phyloP scores from a whole-genome alignment of 30 jellyfish, hydroid and myxozoan genomes.

The Clytia hemisphaerica region DNA sequence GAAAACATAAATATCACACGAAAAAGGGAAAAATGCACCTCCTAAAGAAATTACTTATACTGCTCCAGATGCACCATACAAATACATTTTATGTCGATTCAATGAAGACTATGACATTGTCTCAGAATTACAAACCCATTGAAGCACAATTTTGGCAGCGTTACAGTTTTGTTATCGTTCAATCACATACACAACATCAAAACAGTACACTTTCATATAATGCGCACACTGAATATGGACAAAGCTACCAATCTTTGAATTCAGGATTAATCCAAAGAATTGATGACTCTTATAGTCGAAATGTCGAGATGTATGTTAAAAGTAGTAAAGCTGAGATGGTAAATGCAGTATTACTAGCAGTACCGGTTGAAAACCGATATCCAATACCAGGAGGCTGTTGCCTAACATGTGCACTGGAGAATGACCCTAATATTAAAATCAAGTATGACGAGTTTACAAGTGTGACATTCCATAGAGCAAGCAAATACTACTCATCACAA shows the following conservation, averaged over 20 bases:
- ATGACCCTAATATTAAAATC: slow-evolving; percentile 45
- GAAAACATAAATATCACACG: too few species aligned
- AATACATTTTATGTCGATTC: too few species aligned
- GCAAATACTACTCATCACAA: slow-evolving; percentile 25
- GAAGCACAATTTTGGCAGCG: too few species aligned
- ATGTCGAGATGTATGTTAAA: background rate
- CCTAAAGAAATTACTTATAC: too few species aligned
- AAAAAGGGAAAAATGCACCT: too few species aligned
- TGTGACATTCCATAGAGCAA: slow-evolving; percentile 53
- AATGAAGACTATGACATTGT: too few species aligned
- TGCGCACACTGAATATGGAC: slow-evolving; percentile 2
- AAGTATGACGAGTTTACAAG: slow-evolving; percentile 9
- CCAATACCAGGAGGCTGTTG: slow-evolving; percentile 98
- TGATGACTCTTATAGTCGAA: background rate
- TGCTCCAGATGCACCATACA: too few species aligned
- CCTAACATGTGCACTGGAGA: slow-evolving; percentile 55
- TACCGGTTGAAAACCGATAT: background rate
- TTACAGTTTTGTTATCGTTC: slow-evolving; percentile 7
- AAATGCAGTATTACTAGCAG: slow-evolving; percentile 5
- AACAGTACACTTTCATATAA: background rate
- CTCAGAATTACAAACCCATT: too few species aligned
- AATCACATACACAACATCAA: slow-evolving; percentile 8
- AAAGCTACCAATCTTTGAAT: slow-evolving; percentile 13
- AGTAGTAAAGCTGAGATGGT: background rate
- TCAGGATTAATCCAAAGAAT: slow-evolving; percentile 7